Evolutionary conservation across 2,113 vertebrate species (phyloP).

Genomic region (Ameiurus melas): DNA sequence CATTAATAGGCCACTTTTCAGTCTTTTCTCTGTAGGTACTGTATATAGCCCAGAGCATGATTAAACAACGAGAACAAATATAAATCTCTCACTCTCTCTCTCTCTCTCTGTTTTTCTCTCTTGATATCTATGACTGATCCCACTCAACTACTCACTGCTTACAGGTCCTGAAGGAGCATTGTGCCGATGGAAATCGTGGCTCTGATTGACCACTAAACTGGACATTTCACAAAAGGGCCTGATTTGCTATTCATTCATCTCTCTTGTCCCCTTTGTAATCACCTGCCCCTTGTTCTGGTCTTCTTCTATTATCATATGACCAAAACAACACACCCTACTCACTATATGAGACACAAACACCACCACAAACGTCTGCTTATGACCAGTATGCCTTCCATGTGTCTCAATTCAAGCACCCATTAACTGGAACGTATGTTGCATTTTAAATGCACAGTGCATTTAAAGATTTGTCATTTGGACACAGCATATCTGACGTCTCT

Average conservation of each 20-base stretch:
- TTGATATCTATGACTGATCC: slow-evolving; percentile 32
- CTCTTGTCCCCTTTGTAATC: slow-evolving; percentile 39
- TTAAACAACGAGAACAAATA: neutral
- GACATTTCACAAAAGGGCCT: slow-evolving; percentile 71
- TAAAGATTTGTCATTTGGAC: neutral
- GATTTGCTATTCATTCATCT: slow-evolving; percentile 74
- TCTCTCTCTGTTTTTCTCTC: neutral
- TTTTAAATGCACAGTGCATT: neutral
- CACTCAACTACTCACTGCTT: slow-evolving; percentile 36
- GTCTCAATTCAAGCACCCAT: neutral
- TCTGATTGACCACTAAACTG: slow-evolving; percentile 73
- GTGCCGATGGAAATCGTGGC: slow-evolving; percentile 70
- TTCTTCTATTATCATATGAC: neutral
- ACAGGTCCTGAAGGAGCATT: slow-evolving; percentile 66
- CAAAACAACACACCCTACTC: neutral
- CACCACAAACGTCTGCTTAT: too few species aligned
- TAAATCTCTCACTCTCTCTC: neutral
- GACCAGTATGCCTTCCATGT: neutral
- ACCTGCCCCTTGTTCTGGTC: slow-evolving; percentile 3
- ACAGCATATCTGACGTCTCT: neutral
- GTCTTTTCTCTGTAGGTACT: neutral
- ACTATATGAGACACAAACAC: neutral
- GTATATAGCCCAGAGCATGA: neutral
- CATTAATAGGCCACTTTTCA: neutral
- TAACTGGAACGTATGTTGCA: neutral